Base-by-base conservation (phyloP, 1,140 invertebrate species). In the Drosophila truncata region DNA sequence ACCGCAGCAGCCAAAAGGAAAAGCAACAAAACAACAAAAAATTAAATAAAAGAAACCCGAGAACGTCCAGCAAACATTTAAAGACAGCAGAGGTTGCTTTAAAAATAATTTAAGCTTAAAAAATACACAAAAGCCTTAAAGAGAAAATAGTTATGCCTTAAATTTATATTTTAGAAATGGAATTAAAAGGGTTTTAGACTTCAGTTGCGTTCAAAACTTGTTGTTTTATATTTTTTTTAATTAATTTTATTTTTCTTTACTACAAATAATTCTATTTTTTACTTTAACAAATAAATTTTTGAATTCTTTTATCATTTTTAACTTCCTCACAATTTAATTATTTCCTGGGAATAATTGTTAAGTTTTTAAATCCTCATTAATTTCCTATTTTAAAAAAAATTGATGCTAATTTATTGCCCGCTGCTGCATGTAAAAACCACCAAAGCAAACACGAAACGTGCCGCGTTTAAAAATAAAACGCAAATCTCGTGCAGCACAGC, bases 401-500 rank as follows among this genome's bases (percentile, higher is more conserved):
- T 6, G 14, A 9, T 14, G 3, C 58, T 20, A 67, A 14, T 9
- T 2, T 3, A 7, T n/a, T 66, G 29, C 14, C 62, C 47, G n/a
- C 62, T 46, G 61, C 39, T 54, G 66, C 66, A 67, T 83, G 81
- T 85, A 83, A 83, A 75, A n/a, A 55, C 20, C 66, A 72, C 29
- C 20, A 47, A 57, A 37, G 82, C 75, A 82, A 86, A 87, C 70
- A 87, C 83, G 80, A 86, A 86, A 86, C 82, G 82, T 86, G 82
- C 82, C 83, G 79, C 64, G 78, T 85, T 85, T 86, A 82, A 85
- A 84, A 85, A 84, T 85, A 85, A 85, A 86, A 85, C 82, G 67
- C 70, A 86, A 87, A 86, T 86, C 82, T 86, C 83, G 83, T 86
- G 83, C 71, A 47, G 69, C 75, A 64, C 58, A 52, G 75, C 71